Evolutionary conservation across 2,888 invertebrate species (phyloP), one percentile per base, ranked within the genome.

Genomic region (Morinoia aosen): DNA sequence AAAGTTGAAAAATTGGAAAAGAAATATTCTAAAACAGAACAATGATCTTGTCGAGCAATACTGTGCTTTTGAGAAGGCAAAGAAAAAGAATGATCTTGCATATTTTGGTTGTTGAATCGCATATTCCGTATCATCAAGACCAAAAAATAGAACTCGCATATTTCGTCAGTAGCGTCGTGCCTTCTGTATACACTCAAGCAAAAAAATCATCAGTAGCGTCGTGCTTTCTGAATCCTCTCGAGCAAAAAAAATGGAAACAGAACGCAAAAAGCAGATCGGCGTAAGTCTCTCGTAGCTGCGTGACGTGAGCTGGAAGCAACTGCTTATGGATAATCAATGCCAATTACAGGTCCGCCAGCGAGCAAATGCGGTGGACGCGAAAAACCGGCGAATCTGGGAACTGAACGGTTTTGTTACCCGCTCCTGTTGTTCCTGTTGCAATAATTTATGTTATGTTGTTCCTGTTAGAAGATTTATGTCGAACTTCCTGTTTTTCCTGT

Each of bases 311-410:
- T 57, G 93, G 57, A 93, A 93, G 48, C 57, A 57, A 93, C 93
- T 93, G 93, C 57, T 93, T 57, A 33, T 57, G 93, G 93, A 93
- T 93, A 93, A 93, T 93, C 93, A 57, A 93, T 93, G 93, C 19
- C 56, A 93, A 93, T 93, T 93, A 93, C 93, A 57, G 57, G 57
- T 33, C 56, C n/a, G 57, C 93, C n/a, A 93, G 3, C 93, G 12
- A 40, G 90, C 16, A 76, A 76, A 76, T 76, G 76, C 7, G 76
- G 76, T 76, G 76, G 25, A 76, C 33, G 76, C 61, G 76, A 25
- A 33, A 76, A 76, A 76, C 16, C 76, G 76, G 76, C 76, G 76
- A 33, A 76, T 10, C 76, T 33, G 33, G 33, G 76, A 76, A 76
- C 76, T 76, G 76, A 10, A 76, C 10, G 61, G 76, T 76, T 76